These are phyloP conservation scores for Scaptomyza pallida DNA, from an alignment of 1,140 invertebrate species.

Conservation along the genomic window DNA sequence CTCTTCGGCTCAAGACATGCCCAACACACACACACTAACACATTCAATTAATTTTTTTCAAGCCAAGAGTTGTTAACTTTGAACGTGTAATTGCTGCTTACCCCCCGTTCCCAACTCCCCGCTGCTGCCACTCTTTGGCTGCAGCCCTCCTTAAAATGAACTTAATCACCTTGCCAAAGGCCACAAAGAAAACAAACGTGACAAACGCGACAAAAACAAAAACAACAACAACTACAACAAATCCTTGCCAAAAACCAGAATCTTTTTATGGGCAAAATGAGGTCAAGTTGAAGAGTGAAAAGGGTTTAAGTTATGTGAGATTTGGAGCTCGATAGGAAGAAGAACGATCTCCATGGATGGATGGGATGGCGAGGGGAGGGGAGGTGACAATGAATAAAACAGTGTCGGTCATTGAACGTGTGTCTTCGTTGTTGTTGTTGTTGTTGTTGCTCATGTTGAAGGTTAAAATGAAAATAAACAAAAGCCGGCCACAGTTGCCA, in stretches of 20 bases:
- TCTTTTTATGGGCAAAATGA: slow-evolving; percentile 18
- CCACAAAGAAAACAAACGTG: slow-evolving; percentile 22
- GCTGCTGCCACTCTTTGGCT: not conserved
- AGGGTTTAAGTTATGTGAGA: too few relatives aligned
- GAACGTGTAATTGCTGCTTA: slow-evolving; percentile 32
- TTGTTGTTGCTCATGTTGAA: slow-evolving; percentile 43
- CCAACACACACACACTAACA: slow-evolving; percentile 13
- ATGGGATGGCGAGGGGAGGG: not conserved
- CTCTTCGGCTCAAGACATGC: slow-evolving; percentile 17
- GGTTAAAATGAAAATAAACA: slow-evolving; percentile 28
- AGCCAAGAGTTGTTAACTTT: slow-evolving; percentile 42
- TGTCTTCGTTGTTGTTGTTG: too few relatives aligned
- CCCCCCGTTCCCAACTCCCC: not conserved
- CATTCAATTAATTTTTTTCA: slow-evolving; percentile 4
- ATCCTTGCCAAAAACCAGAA: slow-evolving; percentile 51
- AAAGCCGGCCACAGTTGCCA: slow-evolving; percentile 41
- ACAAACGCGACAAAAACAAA: not conserved
- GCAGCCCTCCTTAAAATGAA: slow-evolving; percentile 8
- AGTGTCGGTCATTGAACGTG: slow-evolving; percentile 71
- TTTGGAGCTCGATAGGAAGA: not conserved
- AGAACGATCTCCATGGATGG: not conserved
- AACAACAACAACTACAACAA: not conserved
- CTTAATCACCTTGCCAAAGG: slow-evolving; percentile 42
- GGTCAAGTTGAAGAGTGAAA: slow-evolving; percentile 70
- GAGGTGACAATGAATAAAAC: slow-evolving; percentile 42